A percentile compares a stretch with the other conserved stretches of the same genome.
Conservation (phyloP, 1,140 invertebrate genomes). For the Globodera rostochiensis region DNA sequence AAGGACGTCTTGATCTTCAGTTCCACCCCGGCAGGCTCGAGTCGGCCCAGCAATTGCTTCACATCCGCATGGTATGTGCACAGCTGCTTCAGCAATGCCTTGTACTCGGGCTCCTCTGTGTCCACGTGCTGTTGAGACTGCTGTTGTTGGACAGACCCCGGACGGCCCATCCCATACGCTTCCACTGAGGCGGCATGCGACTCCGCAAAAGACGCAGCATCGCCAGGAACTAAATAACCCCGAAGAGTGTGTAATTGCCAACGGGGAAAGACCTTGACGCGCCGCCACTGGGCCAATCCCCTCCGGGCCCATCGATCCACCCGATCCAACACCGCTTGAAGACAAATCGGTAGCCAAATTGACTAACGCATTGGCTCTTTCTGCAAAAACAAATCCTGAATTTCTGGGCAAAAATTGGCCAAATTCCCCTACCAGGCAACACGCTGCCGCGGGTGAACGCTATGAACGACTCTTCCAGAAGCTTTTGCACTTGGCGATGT, state of each 20-base stretch:
- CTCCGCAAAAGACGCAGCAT: background rate
- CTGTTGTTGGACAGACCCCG: constrained; percentile 12
- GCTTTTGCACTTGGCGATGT: too few species aligned
- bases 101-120: constrained; percentile 25
- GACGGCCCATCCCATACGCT: background rate
- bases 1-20: constrained; percentile 24
- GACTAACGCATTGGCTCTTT: too few species aligned
- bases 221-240: background rate
- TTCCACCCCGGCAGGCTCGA: constrained; percentile 14
- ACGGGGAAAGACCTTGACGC: background rate
- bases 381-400: too few species aligned
- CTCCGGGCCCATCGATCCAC: too few species aligned
- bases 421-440: too few species aligned
- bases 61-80: constrained; percentile 16
- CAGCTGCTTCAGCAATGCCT: constrained; percentile 2
- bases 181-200: background rate
- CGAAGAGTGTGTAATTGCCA: background rate
- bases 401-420: too few species aligned
- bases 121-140: background rate
- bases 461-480: too few species aligned
- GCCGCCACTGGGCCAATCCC: too few species aligned
- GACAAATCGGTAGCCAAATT: too few species aligned
- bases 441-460: too few species aligned
- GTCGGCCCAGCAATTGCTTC: constrained; percentile 19
- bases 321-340: too few species aligned